These are phyloP conservation scores for Mormyrops boulengeri DNA, from an alignment of 2,797 vertebrate genomes.

Conservation along the genomic window DNA sequence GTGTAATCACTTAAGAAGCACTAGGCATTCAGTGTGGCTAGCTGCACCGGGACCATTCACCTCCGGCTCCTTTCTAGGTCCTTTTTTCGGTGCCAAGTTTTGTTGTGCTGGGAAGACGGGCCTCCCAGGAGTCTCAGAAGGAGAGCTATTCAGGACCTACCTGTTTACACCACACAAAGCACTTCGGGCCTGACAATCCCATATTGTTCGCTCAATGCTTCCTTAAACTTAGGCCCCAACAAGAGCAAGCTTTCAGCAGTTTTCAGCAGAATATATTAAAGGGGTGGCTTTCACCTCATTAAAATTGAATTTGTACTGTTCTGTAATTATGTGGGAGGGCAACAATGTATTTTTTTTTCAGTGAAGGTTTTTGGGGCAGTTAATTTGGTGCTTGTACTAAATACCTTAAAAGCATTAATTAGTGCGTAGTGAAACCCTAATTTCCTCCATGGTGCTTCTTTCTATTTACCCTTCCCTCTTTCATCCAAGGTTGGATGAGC, in stretches of 20 bases:
- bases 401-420: constrained; percentile 87
- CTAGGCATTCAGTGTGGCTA: constrained; percentile 60
- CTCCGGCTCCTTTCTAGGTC: constrained; percentile 59
- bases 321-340: constrained; percentile 81
- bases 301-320: constrained; percentile 85
- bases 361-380: constrained; percentile 86
- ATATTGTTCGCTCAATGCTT: constrained; percentile 82
- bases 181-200: constrained; percentile 79
- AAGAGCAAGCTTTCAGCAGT: constrained; percentile 71
- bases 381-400: constrained; percentile 89
- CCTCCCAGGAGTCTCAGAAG: constrained; percentile 83
- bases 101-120: constrained; percentile 83
- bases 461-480: constrained; percentile 69
- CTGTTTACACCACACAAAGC: constrained; percentile 82
- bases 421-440: constrained; percentile 92
- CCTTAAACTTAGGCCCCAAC: constrained; percentile 78
- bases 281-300: constrained; percentile 83
- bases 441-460: constrained; percentile 78
- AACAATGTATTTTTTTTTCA: constrained; percentile 87
- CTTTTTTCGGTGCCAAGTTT: constrained; percentile 68
- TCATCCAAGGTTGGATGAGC: constrained; percentile 74
- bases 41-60: constrained; percentile 67
- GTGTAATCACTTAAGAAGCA: constrained; percentile 84
- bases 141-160: constrained; percentile 81
- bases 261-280: constrained; percentile 66